A percentile compares a stretch with the other conserved stretches of the same genome.
Conservation (phyloP, 1,140 invertebrate species). For the Neodiprion pinetum region DNA sequence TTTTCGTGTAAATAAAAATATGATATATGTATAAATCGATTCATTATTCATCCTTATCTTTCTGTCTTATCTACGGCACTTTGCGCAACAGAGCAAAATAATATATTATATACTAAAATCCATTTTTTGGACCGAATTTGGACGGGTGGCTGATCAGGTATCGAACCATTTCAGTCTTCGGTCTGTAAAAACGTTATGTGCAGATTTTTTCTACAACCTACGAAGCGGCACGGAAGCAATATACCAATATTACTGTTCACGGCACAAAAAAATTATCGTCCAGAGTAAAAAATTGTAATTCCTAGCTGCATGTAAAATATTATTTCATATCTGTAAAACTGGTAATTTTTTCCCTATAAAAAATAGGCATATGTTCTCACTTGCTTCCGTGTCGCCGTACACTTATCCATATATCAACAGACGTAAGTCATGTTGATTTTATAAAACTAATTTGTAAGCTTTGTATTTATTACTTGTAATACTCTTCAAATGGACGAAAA, state of each 20-base stretch:
- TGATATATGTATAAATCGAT: neutral
- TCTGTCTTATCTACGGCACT: neutral
- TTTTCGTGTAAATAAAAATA: neutral
- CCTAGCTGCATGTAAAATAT: constrained; percentile 26
- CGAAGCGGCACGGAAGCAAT: neutral
- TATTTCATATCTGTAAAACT: constrained; percentile 37
- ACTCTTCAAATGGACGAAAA: constrained; percentile 8
- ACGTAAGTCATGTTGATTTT: neutral
- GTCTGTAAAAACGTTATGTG: constrained; percentile 28
- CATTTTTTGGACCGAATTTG: constrained; percentile 37
- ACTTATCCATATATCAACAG: constrained; percentile 26
- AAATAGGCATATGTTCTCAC: neutral
- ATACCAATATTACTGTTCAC: neutral
- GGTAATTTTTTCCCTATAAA: constrained; percentile 16
- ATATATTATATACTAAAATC: neutral
- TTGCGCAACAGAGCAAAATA: neutral
- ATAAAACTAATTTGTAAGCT: constrained; percentile 14
- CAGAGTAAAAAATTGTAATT: constrained; percentile 19
- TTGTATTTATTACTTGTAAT: constrained; percentile 22
- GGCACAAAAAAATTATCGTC: constrained; percentile 15
- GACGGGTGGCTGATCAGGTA: constrained; percentile 40
- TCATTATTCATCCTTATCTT: neutral
- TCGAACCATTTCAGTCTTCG: constrained; percentile 48
- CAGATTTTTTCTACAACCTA: constrained; percentile 9
- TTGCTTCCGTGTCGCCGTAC: neutral